Evolutionary conservation across 2,888 invertebrate genomes (phyloP).

Genomic region (Catocala fraxini): DNA sequence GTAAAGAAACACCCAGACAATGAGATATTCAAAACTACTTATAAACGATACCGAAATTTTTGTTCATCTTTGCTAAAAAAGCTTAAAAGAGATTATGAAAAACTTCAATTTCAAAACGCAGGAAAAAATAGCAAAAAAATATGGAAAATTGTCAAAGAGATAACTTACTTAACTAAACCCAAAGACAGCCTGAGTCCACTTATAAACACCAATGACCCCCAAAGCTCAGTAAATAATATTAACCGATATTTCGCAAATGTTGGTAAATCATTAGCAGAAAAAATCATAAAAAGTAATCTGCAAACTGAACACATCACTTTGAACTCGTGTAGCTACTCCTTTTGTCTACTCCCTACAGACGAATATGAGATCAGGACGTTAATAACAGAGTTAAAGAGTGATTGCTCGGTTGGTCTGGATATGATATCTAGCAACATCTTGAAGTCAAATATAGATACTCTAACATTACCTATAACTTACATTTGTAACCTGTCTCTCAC

Average conservation of each 20-base stretch:
- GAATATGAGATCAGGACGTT: slow-evolving; percentile 3
- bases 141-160: slow-evolving; percentile 2
- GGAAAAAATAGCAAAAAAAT: background rate
- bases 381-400: slow-evolving; percentile 8
- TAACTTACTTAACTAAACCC: background rate
- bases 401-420: slow-evolving; percentile 4
- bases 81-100: slow-evolving; percentile 5
- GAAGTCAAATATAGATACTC: slow-evolving; percentile 11
- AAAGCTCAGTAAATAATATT: background rate
- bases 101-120: background rate
- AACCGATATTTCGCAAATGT: slow-evolving; percentile 5
- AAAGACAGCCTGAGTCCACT: background rate
- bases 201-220: background rate
- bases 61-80: slow-evolving; percentile 5
- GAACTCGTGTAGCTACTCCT: slow-evolving; percentile 4
- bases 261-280: slow-evolving; percentile 2
- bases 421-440: slow-evolving; percentile 4
- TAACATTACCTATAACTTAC: slow-evolving; percentile 9
- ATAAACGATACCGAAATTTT: slow-evolving; percentile 10
- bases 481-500: slow-evolving; percentile 6
- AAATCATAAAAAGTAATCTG: background rate
- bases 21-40: background rate
- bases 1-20: slow-evolving; percentile 5
- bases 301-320: background rate
- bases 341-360: slow-evolving; percentile 7